These are phyloP conservation scores for Mola mola DNA, from an alignment of 2,113 vertebrate genomes.

Conservation along the genomic window DNA sequence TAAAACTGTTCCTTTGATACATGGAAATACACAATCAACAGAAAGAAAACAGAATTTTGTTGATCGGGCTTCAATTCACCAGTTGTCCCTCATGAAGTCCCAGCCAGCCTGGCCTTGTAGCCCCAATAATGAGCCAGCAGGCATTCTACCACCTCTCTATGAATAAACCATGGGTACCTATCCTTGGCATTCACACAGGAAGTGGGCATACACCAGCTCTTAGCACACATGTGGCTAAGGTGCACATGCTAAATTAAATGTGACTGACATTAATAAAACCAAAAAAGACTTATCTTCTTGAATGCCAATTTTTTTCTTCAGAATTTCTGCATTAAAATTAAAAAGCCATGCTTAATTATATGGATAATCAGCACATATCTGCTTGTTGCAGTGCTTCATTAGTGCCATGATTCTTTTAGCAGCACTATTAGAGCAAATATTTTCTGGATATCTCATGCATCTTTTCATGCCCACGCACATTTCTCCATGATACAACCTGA, in stretches of 20 bases:
- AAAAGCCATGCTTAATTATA: not conserved
- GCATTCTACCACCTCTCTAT: slow-evolving; percentile 53
- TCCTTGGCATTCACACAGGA: slow-evolving; percentile 43
- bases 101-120: slow-evolving; percentile 23
- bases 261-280: slow-evolving; percentile 9
- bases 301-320: not conserved
- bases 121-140: slow-evolving; percentile 49
- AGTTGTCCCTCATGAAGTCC: slow-evolving; percentile 29
- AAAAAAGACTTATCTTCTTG: not conserved
- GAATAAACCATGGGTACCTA: slow-evolving; percentile 62
- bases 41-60: slow-evolving; percentile 29
- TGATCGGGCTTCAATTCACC: slow-evolving; percentile 24
- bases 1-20: slow-evolving; percentile 15
- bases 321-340: not conserved
- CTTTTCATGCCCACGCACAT: slow-evolving; percentile 18
- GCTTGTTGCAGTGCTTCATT: too few species aligned
- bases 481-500: slow-evolving; percentile 17
- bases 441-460: too few species aligned
- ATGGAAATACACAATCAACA: slow-evolving; percentile 29
- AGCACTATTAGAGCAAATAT: not conserved
- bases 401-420: slow-evolving; percentile 1
- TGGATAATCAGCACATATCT: too few species aligned
- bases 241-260: slow-evolving; percentile 6
- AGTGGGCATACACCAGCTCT: slow-evolving; percentile 22
- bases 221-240: slow-evolving; percentile 23